phyloP scores from a whole-genome alignment of 2,797 vertebrate species.

The Balearica regulorum region DNA sequence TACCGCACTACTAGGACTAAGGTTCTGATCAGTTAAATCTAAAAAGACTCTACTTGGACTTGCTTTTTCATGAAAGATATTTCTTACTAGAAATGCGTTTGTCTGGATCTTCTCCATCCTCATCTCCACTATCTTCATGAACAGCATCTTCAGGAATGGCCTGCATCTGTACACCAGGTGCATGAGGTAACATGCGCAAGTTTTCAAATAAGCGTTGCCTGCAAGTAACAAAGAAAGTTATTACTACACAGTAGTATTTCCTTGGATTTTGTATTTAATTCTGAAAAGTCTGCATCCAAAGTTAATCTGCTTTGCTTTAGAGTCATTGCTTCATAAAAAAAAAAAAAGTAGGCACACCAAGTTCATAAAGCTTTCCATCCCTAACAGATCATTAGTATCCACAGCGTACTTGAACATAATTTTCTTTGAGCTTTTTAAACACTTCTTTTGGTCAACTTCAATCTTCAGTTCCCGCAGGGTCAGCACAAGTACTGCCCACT shows the following conservation, averaged over 20 bases:
- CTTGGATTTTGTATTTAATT: not conserved
- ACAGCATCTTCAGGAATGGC: conserved; percentile 88
- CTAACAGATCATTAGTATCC: not conserved
- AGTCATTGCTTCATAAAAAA: not conserved
- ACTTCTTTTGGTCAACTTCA: not conserved
- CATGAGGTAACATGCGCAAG: conserved; percentile 91
- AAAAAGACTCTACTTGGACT: not conserved
- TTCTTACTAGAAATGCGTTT: conserved; percentile 90
- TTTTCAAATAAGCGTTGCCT: conserved; percentile 94
- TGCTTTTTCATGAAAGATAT: not conserved
- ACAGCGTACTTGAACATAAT: not conserved
- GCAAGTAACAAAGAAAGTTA: not conserved
- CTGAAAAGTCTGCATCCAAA: not conserved
- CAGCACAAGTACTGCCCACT: not conserved
- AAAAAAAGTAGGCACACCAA: not conserved
- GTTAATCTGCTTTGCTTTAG: not conserved
- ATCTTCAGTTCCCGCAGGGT: not conserved
- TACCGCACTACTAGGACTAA: not conserved
- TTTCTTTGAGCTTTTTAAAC: not conserved
- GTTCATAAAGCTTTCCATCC: not conserved
- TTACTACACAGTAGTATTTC: not conserved
- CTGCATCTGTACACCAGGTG: conserved; percentile 93
- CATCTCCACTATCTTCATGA: conserved; percentile 86
- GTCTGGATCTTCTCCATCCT: conserved; percentile 89
- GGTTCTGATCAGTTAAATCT: not conserved